Percentiles rank a stretch among this genome's conserved stretches.
phyloP scores from a whole-genome alignment of 1,140 invertebrate genomes.

The Macrobrachium nipponense region DNA sequence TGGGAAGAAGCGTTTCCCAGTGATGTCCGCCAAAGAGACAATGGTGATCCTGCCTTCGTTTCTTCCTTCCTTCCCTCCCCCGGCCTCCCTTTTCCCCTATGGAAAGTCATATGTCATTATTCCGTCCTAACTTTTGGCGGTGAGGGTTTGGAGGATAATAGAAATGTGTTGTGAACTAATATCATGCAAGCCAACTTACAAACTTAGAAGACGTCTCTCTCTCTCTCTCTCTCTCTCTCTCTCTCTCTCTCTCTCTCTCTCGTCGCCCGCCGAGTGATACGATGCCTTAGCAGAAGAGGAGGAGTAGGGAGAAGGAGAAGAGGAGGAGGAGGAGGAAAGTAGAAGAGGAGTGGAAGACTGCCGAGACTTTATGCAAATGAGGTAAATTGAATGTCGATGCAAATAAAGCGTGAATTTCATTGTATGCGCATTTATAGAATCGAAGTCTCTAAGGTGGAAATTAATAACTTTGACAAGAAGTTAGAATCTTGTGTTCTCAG shows the following conservation, averaged over 20 bases:
- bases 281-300: no score
- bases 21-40: slow-evolving; percentile 12
- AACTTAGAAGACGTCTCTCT: neutral
- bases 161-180: no score
- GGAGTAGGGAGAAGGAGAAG: neutral
- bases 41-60: neutral
- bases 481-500: neutral
- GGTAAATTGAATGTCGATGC: slow-evolving; percentile 12
- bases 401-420: slow-evolving; percentile 13
- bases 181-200: neutral
- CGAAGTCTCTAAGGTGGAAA: slow-evolving; percentile 13
- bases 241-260: slow-evolving; percentile 32
- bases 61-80: neutral
- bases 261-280: neutral
- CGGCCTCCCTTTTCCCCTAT: neutral
- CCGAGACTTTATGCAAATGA: slow-evolving; percentile 2
- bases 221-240: slow-evolving; percentile 5
- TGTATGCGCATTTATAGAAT: slow-evolving; percentile 13
- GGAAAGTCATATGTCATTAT: neutral
- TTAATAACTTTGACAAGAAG: slow-evolving; percentile 2
- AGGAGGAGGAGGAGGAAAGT: neutral
- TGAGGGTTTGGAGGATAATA: no score
- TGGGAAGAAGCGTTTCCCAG: neutral
- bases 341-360: neutral
- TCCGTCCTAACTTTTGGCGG: neutral